Evolutionary conservation across 2,888 invertebrate species (phyloP), one percentile per base, ranked within the genome.

Genomic region (Mythimna albipuncta): DNA sequence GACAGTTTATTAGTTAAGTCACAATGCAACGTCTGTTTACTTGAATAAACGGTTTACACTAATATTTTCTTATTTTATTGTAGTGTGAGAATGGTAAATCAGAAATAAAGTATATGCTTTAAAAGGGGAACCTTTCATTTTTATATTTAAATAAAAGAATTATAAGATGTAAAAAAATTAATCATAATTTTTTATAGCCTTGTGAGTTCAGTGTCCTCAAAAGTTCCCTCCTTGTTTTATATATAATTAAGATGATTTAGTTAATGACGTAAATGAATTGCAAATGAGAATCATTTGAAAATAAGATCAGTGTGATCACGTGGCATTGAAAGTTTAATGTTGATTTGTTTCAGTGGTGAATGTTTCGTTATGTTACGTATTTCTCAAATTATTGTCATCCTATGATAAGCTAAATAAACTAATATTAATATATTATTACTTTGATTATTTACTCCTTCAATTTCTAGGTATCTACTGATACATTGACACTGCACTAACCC

Each of bases 311-410:
- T 69, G 76, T 82, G 70, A 38, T 67, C 55, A 64, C 61, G n/a
- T 35, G 52, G 26, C 54, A 38, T 38, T 58, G 10, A n/a, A 52
- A 57, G 57, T 44, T 59, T 68, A 26, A 75, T 71, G 82, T 79
- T 82, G 57, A 70, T 57, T 71, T 79, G 71, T 62, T 79, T 54
- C 54, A 73, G 62, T 69, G 76, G 73, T 82, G 79, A 67, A 78
- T 83, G 83, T 83, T 83, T 69, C 59, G 70, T 77, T 85, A 78
- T 80, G 76, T 82, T 85, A 70, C 80, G 75, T 85, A 76, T 84
- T 77, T 81, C 78, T 82, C 82, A 84, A 73, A 75, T 81, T 81
- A 79, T 84, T 83, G 81, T 85, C 83, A 77, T 82, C 72, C 47
- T 81, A 75, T 77, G 72, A 73, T 72, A 77, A 79, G 75, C 77